A percentile compares a stretch with the other conserved stretches of the same genome.
These are phyloP conservation scores for Palythoa heliodiscus DNA, from an alignment of 92 coral and sea anemone genomes.

Conservation along the genomic window DNA sequence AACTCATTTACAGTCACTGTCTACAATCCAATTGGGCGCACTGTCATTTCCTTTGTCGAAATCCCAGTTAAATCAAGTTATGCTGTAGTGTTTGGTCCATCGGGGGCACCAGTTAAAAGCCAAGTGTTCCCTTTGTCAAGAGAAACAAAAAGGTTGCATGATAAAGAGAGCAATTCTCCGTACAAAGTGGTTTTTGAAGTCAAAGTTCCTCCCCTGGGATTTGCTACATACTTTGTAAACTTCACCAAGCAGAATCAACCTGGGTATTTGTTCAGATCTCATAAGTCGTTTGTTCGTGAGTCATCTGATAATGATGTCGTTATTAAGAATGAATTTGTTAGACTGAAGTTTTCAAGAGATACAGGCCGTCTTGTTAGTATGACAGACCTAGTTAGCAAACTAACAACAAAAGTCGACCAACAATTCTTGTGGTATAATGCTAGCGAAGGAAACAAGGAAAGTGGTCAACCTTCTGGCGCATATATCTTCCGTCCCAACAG, in stretches of 20 bases:
- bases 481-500: conserved; percentile 92
- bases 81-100: conserved; percentile 71
- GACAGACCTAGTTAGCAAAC: conserved; percentile 67
- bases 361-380: conserved; percentile 83
- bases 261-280: not conserved
- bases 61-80: conserved; percentile 68
- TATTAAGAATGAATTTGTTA: conserved; percentile 68
- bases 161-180: conserved; percentile 57
- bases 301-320: conserved; percentile 35
- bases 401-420: conserved; percentile 67
- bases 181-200: conserved; percentile 77
- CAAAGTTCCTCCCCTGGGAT: conserved; percentile 84
- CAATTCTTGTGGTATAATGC: conserved; percentile 91
- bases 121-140: conserved; percentile 71
- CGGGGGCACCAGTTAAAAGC: conserved; percentile 64
- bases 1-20: conserved; percentile 80
- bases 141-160: conserved; percentile 71
- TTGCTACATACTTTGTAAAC: conserved; percentile 78
- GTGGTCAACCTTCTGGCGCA: conserved; percentile 84
- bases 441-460: conserved; percentile 63
- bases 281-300: not conserved
- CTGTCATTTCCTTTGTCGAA: conserved; percentile 62
- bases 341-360: conserved; percentile 66
- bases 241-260: not conserved
- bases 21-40: conserved; percentile 87